Conservation (phyloP, 53 echinoderm and acorn worm genomes). For the Antedon mediterranea region DNA sequence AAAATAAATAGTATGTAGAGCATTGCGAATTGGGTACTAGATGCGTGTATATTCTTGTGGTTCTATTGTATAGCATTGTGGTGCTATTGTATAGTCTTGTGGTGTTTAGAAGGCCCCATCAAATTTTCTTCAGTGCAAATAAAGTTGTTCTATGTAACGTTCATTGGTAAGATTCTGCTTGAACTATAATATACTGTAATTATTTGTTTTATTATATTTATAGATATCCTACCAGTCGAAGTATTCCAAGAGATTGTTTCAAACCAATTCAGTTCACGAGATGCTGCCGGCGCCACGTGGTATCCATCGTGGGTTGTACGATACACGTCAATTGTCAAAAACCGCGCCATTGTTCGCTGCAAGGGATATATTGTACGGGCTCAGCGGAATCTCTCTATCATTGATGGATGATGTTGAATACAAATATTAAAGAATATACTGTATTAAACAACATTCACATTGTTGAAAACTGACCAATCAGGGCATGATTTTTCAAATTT, state of each 20-base stretch:
- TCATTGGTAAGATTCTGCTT: neutral
- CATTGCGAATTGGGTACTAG: no score
- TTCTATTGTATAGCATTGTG: no score
- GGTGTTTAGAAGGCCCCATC: no score
- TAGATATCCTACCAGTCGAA: conserved; percentile 77
- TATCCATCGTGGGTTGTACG: conserved; percentile 85
- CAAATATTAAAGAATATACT: no score
- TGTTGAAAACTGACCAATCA: no score
- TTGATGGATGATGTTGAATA: neutral
- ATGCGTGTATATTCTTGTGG: no score
- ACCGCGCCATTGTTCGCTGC: conserved; percentile 63
- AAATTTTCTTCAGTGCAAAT: conserved; percentile 3
- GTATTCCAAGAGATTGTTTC: conserved; percentile 44
- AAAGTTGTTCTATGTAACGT: neutral
- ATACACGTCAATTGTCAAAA: conserved; percentile 77
- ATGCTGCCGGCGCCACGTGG: conserved; percentile 42
- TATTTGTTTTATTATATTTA: neutral
- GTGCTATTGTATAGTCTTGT: no score
- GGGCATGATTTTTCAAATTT: no score
- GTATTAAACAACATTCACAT: no score
- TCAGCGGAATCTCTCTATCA: conserved; percentile 27
- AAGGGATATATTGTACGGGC: conserved; percentile 87
- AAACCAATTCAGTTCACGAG: conserved; percentile 34
- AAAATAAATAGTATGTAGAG: no score
- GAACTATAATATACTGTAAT: neutral